A percentile compares a stretch with the other conserved stretches of the same genome.
These are phyloP conservation scores for Drosophila littoralis DNA, from an alignment of 1,140 invertebrate genomes.

Conservation along the genomic window DNA sequence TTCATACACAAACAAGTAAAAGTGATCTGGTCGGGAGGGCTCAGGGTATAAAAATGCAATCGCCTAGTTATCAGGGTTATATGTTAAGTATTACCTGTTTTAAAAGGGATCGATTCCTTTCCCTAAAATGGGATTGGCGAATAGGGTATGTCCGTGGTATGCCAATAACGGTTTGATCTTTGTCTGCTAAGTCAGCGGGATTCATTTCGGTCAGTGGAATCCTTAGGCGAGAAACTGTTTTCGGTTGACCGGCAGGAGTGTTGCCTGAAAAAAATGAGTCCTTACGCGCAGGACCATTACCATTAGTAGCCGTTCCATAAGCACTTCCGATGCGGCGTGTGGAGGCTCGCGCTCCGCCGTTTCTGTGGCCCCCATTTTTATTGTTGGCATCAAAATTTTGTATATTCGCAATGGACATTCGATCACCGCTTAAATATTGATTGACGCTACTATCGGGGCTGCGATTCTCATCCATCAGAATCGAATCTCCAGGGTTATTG, in stretches of 20 bases:
- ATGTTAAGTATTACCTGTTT: constrained; percentile 55
- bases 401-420: constrained; percentile 47
- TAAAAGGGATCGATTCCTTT: constrained; percentile 69
- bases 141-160: constrained; percentile 60
- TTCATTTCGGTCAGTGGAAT: constrained; percentile 27
- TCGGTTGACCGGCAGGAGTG: constrained; percentile 2
- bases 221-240: constrained; percentile 8
- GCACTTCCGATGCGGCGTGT: constrained; percentile 50
- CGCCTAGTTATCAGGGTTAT: no score
- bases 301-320: constrained; percentile 7
- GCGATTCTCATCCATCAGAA: constrained; percentile 75
- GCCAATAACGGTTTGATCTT: constrained; percentile 44
- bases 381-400: constrained; percentile 34
- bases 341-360: constrained; percentile 24
- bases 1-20: not conserved
- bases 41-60: no score
- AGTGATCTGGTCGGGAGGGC: no score
- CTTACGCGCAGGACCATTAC: constrained; percentile 13
- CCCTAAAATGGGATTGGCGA: constrained; percentile 74
- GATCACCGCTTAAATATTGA: constrained; percentile 32
- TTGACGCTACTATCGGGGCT: constrained; percentile 56
- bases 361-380: constrained; percentile 18
- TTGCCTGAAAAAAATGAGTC: constrained; percentile 35
- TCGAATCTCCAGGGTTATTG: constrained; percentile 43
- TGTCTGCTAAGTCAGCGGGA: constrained; percentile 33